Percentiles rank a stretch among this genome's conserved stretches.
Conservation (phyloP, 2,888 invertebrate genomes). For the Slavum lentiscoides region DNA sequence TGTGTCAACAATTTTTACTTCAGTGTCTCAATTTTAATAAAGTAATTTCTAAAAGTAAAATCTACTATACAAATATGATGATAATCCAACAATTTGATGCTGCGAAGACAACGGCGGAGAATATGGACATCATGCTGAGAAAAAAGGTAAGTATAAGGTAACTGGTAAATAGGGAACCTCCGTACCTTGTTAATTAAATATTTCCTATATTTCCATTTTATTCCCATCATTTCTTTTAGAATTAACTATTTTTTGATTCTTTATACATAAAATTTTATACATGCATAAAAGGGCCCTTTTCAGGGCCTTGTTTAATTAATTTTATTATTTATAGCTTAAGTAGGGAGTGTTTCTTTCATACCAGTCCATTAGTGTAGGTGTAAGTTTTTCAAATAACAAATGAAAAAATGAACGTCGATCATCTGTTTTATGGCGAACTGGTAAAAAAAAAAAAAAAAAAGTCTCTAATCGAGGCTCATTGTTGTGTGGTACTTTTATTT, state of each 20-base stretch:
- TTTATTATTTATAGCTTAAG: slow-evolving; percentile 37
- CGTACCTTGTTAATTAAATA: neutral
- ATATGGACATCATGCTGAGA: neutral
- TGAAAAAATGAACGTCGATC: too few relatives aligned
- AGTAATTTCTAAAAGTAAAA: neutral
- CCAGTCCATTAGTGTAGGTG: slow-evolving; percentile 42
- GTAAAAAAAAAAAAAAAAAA: too few relatives aligned
- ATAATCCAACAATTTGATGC: neutral
- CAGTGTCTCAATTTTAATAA: slow-evolving; percentile 20
- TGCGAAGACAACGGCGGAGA: neutral
- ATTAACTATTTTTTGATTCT: slow-evolving; percentile 1
- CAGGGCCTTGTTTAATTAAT: slow-evolving; percentile 37
- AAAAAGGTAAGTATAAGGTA: slow-evolving; percentile 49
- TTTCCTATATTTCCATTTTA: neutral
- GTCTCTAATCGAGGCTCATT: too few relatives aligned
- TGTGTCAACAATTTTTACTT: slow-evolving; percentile 26
- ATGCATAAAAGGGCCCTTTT: slow-evolving; percentile 35
- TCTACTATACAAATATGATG: too few relatives aligned
- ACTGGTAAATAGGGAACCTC: slow-evolving; percentile 49
- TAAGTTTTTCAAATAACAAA: too few relatives aligned
- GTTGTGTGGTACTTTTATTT: too few relatives aligned
- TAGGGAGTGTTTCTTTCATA: neutral
- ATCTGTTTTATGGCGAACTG: too few relatives aligned
- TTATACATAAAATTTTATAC: neutral
- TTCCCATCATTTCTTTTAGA: slow-evolving; percentile 17